Evolutionary conservation across 1,140 invertebrate genomes (phyloP), one percentile per base, ranked within the genome.

Genomic region (Drosophila mayri): DNA sequence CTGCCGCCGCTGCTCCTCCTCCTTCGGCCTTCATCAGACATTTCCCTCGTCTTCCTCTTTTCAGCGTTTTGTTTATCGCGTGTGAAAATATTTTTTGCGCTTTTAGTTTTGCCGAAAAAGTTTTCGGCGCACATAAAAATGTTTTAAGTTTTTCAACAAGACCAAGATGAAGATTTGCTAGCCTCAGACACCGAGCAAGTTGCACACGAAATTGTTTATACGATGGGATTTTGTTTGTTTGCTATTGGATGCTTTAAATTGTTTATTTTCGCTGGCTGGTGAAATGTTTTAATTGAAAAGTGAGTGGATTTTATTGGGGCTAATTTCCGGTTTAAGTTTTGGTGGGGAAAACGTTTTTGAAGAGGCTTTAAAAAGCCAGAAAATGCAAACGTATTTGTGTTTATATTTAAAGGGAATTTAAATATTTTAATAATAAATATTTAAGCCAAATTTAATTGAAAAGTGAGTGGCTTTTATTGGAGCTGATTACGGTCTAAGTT

Each of bases 121-220:
- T 86, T 86, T 86, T 76, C 68, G 61, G 54, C 75, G 38, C 79
- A 76, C 83, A 86, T 83, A 76, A 86, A 86, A 72, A 73, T 88
- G 83, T 68, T 86, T 40, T 37, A 77, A 86, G 78, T 81, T 85
- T 85, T 77, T 32, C 32, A 44, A 47, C 41, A 44, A 43, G 40
- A 84, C 44, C 43, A 57, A 49, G 25, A 63, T 35, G 37, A 30
- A 47, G 20, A 63, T 40, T 46, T 32, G 61, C 22, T 10, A 3
- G 38, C 28, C 30, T 22, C 49, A 8, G 47, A 32, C 37, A 46
- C 37, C 37, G 50, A 59, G 61, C 52, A 43, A 47, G 46, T 47
- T 57, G 49, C 46, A 61, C 59, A 65, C 66, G 38, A 75, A 81
- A 77, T 52, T 68, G 76, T 75, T 61, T 41, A 71, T 66, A 41